phyloP scores from a whole-genome alignment of 2,113 vertebrate species.

The Amphilophus citrinellus region DNA sequence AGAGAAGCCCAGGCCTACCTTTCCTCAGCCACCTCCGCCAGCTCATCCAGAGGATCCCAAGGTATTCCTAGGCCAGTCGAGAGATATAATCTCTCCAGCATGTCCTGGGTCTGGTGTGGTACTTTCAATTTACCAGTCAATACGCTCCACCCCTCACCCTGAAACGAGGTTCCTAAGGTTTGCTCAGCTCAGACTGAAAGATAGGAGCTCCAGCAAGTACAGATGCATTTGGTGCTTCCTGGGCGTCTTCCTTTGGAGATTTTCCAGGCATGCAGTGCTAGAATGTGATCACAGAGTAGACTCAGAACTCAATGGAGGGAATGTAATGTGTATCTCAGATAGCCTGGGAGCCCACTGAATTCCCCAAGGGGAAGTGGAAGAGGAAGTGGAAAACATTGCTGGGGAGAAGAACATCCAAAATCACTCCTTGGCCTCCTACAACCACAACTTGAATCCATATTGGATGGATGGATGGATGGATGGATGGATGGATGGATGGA shows the following conservation, averaged over 20 bases:
- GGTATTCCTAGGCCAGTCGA: too few species aligned
- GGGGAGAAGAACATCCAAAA: neutral
- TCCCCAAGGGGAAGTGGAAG: neutral
- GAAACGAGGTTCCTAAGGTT: neutral
- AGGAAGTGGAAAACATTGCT: neutral
- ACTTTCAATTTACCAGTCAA: neutral
- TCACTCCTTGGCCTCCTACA: neutral
- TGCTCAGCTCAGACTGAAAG: neutral
- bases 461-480: neutral
- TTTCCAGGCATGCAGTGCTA: accelerated
- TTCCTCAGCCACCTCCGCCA: too few species aligned
- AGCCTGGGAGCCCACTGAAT: neutral
- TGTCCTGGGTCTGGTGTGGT: neutral
- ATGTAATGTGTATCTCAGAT: neutral
- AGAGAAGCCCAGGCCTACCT: too few species aligned
- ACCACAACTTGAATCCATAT: neutral
- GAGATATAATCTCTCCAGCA: too few species aligned
- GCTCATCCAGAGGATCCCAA: too few species aligned
- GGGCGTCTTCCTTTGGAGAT: neutral
- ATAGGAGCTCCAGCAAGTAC: neutral
- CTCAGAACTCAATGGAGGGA: neutral
- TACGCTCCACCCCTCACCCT: neutral
- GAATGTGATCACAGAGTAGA: neutral
- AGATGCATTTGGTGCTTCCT: neutral
- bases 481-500: too few species aligned